Percentiles rank a stretch among this genome's conserved stretches.
phyloP scores from a whole-genome alignment of 2,888 invertebrate species.

The Drepanosiphum platanoidis region DNA sequence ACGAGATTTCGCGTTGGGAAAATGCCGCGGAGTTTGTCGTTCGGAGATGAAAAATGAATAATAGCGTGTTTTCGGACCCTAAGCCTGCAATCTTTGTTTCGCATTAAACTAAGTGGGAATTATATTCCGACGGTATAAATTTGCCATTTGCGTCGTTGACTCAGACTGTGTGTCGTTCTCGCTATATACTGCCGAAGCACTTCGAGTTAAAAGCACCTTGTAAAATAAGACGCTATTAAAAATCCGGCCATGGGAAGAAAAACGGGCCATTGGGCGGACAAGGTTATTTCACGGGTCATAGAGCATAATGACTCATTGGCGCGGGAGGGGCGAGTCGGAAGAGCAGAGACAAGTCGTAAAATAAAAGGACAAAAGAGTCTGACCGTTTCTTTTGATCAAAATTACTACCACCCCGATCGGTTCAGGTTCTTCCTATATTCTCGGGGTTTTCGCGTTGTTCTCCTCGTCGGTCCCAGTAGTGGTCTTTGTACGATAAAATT shows the following conservation, averaged over 20 bases:
- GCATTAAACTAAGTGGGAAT: constrained; percentile 15
- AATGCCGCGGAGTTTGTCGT: neutral
- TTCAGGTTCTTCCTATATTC: neutral
- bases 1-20: neutral
- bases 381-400: constrained; percentile 35
- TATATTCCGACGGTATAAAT: constrained; percentile 35
- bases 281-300: constrained; percentile 59
- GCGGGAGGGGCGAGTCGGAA: neutral
- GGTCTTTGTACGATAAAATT: neutral
- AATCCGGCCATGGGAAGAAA: neutral
- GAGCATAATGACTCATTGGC: constrained; percentile 51
- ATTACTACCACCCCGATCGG: neutral
- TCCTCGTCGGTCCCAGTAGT: too few relatives aligned
- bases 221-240: constrained; percentile 30
- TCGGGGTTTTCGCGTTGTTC: neutral
- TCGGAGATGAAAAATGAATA: neutral
- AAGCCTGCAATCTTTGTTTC: neutral
- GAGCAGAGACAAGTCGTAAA: constrained; percentile 2
- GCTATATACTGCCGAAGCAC: neutral
- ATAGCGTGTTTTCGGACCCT: neutral
- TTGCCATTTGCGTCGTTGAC: neutral
- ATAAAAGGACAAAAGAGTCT: constrained; percentile 29
- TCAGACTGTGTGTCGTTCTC: neutral
- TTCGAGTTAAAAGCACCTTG: constrained; percentile 30
- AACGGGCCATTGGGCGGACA: constrained; percentile 23